Evolutionary conservation across 64 coral and sea anemone genomes (phyloP), one percentile per base, ranked within the genome.

Genomic region (Stichodactyla helianthus): DNA sequence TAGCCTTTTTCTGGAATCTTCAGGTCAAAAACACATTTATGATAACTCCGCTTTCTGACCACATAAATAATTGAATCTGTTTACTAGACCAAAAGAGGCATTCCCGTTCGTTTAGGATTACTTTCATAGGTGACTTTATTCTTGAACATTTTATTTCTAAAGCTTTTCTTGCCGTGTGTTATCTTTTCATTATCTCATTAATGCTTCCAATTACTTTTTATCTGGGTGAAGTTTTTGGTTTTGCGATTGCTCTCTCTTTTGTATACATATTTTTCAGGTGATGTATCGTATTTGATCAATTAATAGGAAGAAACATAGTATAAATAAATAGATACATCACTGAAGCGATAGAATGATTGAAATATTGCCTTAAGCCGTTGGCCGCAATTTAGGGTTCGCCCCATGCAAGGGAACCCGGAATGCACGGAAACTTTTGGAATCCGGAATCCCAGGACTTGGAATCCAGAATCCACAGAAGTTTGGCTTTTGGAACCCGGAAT

Each of bases 111-210:
- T 44, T 44, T 44, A 44, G 35, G 35, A 44, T 44, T 2, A 44
- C 35, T 44, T 44, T 44, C 35, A 44, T 44, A 44, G 8, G 9
- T 20, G n/a, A 68, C 17, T 68, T 7, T 68, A 74, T 28, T 74
- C 25, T 74, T 74, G 25, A 31, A 74, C 25, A 12, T 74, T 74
- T 10, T 35, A 27, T 22, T 9, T 20, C 63, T 68, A 9, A 8
- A 17, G 18, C 63, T 20, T 68, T 5, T n/a, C n/a, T 67, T 22
- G 19, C 13, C 13, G 9, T 60, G 59, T 68, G 19, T 6, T 68
- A 68, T 68, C 63, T 68, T 68, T 68, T 74, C 68, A 74, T 74
- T 74, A 27, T 74, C 68, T 35, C 17, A 74, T 27, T 31, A 74
- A 6, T 11, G 27, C 12, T 74, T 74, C 11, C 68, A 74, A 65